These are phyloP conservation scores for Suncus etruscus DNA, from an alignment of 2,113 vertebrate genomes.

Conservation along the genomic window DNA sequence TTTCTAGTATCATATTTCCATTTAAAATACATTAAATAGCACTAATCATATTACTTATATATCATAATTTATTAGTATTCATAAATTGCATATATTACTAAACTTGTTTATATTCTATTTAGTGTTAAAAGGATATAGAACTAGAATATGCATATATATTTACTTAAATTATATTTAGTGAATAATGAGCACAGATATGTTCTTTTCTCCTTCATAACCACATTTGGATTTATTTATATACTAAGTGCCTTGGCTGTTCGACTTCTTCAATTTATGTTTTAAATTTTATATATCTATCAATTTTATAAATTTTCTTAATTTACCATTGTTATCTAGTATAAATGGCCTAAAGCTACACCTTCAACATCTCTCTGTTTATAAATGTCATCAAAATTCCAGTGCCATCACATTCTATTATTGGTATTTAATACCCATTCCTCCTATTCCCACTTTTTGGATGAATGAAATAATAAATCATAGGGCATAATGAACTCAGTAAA, in stretches of 20 bases:
- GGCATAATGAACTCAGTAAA: too few species aligned
- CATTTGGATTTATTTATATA: neutral
- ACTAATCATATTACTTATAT: neutral
- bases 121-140: too few species aligned
- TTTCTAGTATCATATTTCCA: neutral
- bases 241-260: neutral
- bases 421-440: too few species aligned
- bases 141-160: conserved; percentile 7
- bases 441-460: too few species aligned
- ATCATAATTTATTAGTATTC: neutral
- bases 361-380: too few species aligned
- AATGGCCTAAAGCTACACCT: too few species aligned
- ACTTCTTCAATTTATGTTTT: neutral
- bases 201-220: neutral
- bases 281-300: neutral
- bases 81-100: neutral
- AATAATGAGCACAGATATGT: neutral
- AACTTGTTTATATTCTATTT: too few species aligned
- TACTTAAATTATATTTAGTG: neutral
- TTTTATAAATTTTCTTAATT: neutral
- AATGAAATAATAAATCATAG: too few species aligned
- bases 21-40: neutral
- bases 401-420: too few species aligned
- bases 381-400: too few species aligned
- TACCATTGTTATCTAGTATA: too few species aligned